These are phyloP conservation scores for Aphyosemion australe DNA, from an alignment of 2,113 vertebrate genomes.

Conservation along the genomic window DNA sequence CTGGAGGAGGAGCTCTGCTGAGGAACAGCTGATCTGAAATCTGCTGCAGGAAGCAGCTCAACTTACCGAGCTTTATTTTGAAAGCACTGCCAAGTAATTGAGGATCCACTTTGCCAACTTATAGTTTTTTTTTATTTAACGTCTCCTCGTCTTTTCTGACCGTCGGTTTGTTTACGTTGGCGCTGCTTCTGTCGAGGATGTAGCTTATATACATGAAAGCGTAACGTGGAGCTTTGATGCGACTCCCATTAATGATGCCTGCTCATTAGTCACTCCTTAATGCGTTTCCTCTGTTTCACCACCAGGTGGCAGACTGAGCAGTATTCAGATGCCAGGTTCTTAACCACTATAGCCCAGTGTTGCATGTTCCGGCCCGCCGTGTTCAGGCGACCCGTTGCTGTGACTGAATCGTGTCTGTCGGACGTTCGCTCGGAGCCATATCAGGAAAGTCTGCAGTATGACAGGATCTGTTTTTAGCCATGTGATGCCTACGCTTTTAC, in stretches of 20 bases:
- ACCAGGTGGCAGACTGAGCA: slow-evolving; percentile 19
- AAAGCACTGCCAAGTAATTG: slow-evolving; percentile 16
- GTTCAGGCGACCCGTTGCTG: not conserved
- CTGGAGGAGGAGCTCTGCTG: not conserved
- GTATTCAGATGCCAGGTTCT: slow-evolving; percentile 2
- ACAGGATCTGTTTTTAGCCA: slow-evolving; percentile 15
- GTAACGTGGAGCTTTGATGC: not conserved
- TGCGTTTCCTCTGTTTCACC: slow-evolving; percentile 21
- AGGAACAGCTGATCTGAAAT: too few species aligned
- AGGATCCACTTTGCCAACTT: too few species aligned
- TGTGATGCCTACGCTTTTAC: slow-evolving; percentile 39
- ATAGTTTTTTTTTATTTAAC: slow-evolving; percentile 9
- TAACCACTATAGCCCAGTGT: not conserved
- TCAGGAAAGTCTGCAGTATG: slow-evolving; percentile 10
- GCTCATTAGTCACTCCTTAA: too few species aligned
- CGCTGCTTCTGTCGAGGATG: slow-evolving; percentile 16
- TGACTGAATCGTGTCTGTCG: not conserved
- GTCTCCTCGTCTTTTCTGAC: slow-evolving; percentile 1
- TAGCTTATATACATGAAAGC: not conserved
- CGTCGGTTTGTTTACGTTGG: slow-evolving; percentile 25
- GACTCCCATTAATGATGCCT: slow-evolving; percentile 3
- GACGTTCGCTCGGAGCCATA: slow-evolving; percentile 20
- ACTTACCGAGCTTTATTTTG: slow-evolving; percentile 4
- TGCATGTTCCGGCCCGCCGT: slow-evolving; percentile 6
- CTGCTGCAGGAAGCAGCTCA: not conserved